Evolutionary conservation across 2,888 invertebrate species (phyloP), one percentile per base, ranked within the genome.

Genomic region (Caenorhabditis sinica): DNA sequence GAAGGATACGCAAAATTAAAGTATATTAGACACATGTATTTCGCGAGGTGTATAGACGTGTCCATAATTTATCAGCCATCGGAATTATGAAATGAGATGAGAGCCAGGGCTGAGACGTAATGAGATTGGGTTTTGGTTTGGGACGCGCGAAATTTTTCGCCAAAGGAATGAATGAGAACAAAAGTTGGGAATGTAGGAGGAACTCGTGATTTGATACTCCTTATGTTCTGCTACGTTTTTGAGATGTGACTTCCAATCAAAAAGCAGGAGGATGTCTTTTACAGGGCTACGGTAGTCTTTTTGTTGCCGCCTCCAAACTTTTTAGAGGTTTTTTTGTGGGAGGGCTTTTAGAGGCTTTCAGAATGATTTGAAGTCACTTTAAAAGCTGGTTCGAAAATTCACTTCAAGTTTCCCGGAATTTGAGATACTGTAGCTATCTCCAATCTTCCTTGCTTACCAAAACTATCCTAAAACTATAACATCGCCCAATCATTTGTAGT

Each of bases 31-130:
- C 72, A 74, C 69, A 81, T 74, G 66, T 74, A 53, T 53, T 69
- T 53, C 53, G 53, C 69, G 63, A 65, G 76, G 65, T 71, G 72
- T 76, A 66, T 51, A 60, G 73, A 82, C 66, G 49, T 82, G 82
- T 82, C 74, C 82, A 82, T 82, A 82, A 82, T 82, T 82, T 76
- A 82, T 82, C 71, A 82, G 43, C 25, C 45, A 23, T 58, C 45
- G 56, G 73, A 40, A 61, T 53, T 49, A 69, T 69, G 68, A 68
- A 51, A 36, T 20, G 45, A 49, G 30, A 51, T 30, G 53, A 28
- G 13, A 9, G 17, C 43, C 36, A 40, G 30, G 20, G n/a, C 20
- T 40, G 40, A 13, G 51, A 40, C 53, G 60, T 77, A 77, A 77
- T 69, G 69, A 77, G 77, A 77, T 77, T 77, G 77, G 69, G 63